Base-by-base conservation (phyloP, 2,888 invertebrate species). In the Lobophora halterata region DNA sequence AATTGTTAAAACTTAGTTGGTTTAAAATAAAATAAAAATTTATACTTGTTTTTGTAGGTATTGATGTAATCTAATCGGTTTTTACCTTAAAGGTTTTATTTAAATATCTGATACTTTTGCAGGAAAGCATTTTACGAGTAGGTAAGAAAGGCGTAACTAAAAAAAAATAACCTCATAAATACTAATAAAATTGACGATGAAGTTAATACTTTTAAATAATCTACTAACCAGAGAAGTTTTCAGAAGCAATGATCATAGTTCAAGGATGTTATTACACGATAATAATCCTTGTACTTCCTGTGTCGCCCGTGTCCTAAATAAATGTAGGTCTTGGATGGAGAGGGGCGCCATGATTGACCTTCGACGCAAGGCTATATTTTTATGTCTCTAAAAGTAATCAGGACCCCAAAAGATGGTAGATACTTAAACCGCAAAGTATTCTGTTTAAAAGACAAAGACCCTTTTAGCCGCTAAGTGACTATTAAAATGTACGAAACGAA, bases 261-360 rank as follows among this genome's bases (percentile, higher is more conserved):
- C 36, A 42, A 32, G 36, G 32, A 42, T 24, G 28, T 24, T 20
- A 16, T 36, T 17, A 29, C 29, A 23, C 14, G 7, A n/a, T 26
- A n/a, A 16, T 23, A 19, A 32, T 27, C 31, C 41, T 28, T 28
- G 36, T 17, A 24, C 14, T 28, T 42, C 31, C 28, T 42, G 33
- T 27, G 38, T 32, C 29, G 18, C 24, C 38, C 51, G 46, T 46
- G 54, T 32, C 56, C 56, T 48, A 55, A 44, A 53, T 57, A 54
- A 49, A 42, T 46, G 39, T 48, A 44, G 49, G 45, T 41, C 48
- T 44, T 44, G 37, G 48, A 38, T 47, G 30, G 39, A 47, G 29
- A 33, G 30, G 36, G 47, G 38, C 42, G 31, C 47, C 37, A 38
- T 34, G 13, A 28, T 27, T 41, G 52, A 26, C 55, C 54, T 59